A percentile compares a stretch with the other conserved stretches of the same genome.
Conservation (phyloP, 2,113 vertebrate genomes). For the Sorex fumeus region DNA sequence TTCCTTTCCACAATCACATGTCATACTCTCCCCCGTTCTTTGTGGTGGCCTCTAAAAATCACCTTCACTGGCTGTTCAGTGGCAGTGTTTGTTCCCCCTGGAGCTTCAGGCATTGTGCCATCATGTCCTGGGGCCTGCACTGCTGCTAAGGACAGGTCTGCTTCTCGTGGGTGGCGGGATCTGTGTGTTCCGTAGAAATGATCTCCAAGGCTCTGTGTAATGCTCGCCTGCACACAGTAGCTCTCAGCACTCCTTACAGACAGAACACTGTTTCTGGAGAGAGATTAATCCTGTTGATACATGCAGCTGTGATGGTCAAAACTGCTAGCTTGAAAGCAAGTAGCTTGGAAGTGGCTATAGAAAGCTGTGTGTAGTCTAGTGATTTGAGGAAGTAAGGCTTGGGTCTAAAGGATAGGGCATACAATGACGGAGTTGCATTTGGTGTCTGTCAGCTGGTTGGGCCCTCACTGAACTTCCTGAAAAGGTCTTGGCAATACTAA, state of each 20-base stretch:
- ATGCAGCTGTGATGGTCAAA: neutral
- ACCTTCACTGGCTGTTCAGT: neutral
- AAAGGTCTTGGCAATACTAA: slow-evolving; percentile 17
- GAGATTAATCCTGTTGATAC: neutral
- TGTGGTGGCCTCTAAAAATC: neutral
- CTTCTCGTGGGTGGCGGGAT: neutral
- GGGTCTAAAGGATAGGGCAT: neutral
- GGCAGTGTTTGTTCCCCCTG: neutral
- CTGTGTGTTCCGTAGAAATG: neutral
- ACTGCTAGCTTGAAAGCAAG: slow-evolving; percentile 5
- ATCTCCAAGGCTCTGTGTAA: neutral
- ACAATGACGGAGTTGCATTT: neutral
- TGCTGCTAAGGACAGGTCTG: neutral
- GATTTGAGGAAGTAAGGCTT: neutral
- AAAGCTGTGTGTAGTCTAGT: neutral
- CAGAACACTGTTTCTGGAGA: neutral
- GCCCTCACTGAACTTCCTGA: slow-evolving; percentile 15
- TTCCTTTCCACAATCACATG: neutral
- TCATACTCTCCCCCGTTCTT: neutral
- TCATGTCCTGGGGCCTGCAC: neutral
- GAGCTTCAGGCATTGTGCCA: neutral
- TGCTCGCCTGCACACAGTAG: neutral
- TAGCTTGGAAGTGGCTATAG: neutral
- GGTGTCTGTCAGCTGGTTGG: neutral
- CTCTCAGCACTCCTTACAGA: neutral